A percentile compares a stretch with the other conserved stretches of the same genome.
These are phyloP conservation scores for Bimastos eiseni DNA, from an alignment of 2,888 invertebrate species.

Conservation along the genomic window DNA sequence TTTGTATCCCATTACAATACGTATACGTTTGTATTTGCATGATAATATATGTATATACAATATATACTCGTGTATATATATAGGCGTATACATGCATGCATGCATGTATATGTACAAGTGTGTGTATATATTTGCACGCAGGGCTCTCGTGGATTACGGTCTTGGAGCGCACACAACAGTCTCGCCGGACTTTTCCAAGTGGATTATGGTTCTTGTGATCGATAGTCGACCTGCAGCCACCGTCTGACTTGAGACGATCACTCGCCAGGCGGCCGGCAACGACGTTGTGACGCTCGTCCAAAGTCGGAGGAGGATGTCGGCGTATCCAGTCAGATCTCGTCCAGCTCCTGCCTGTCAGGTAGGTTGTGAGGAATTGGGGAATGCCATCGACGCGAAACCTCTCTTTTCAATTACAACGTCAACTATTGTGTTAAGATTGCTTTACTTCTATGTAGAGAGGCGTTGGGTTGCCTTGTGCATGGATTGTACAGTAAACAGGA, in stretches of 20 bases:
- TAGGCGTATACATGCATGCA: neutral
- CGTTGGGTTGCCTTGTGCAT: neutral
- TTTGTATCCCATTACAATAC: too few species aligned
- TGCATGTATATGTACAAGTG: neutral
- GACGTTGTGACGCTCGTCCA: neutral
- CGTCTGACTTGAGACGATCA: conserved; percentile 1
- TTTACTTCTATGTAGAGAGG: neutral
- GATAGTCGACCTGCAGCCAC: neutral
- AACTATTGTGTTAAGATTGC: neutral
- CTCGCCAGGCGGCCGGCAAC: neutral
- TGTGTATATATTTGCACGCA: neutral
- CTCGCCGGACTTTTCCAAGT: conserved; percentile 13
- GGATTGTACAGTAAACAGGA: too few species aligned
- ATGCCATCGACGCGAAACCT: neutral
- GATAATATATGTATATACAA: too few species aligned
- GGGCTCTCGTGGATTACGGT: neutral
- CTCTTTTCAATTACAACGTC: neutral
- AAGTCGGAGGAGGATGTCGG: neutral
- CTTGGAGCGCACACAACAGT: neutral
- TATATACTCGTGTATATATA: too few species aligned
- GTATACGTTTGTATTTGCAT: too few species aligned
- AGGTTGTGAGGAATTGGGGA: neutral
- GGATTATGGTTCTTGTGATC: neutral
- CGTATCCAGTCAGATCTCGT: neutral
- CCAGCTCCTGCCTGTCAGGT: neutral